Conservation (phyloP, 2,888 invertebrate genomes). For the Gastrophysa polygoni region DNA sequence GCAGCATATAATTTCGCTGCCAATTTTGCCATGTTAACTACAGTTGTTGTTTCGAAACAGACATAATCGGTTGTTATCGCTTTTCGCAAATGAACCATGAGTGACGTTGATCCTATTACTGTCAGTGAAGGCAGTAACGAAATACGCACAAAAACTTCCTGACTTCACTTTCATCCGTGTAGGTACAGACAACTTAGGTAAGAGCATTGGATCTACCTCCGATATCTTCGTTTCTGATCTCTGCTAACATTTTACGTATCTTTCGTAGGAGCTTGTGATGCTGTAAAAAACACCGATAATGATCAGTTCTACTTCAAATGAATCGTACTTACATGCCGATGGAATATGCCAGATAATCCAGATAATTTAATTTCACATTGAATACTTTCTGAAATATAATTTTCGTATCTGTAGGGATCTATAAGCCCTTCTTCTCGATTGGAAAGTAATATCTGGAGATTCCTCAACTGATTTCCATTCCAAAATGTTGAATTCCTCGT, state of each 20-base stretch:
- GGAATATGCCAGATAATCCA: background rate
- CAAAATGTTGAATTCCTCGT: too few species aligned
- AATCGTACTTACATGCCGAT: background rate
- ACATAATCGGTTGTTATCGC: slow-evolving; percentile 8
- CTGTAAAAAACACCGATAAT: slow-evolving; percentile 29
- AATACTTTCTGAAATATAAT: background rate
- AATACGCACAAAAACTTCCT: slow-evolving; percentile 36
- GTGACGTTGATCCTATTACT: slow-evolving; percentile 28
- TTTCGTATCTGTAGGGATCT: too few species aligned
- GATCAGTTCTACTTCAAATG: slow-evolving; percentile 6
- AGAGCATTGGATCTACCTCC: slow-evolving; percentile 14
- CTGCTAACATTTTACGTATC: slow-evolving; percentile 33
- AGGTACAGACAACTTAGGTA: slow-evolving; percentile 26
- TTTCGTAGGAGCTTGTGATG: slow-evolving; percentile 24
- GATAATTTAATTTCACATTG: background rate
- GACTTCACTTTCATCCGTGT: slow-evolving; percentile 33
- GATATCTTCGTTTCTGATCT: slow-evolving; percentile 29
- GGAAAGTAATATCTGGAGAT: too few species aligned
- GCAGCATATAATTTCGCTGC: background rate
- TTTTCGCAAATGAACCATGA: slow-evolving; percentile 19
- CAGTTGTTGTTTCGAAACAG: background rate
- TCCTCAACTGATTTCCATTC: too few species aligned
- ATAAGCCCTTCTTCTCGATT: too few species aligned
- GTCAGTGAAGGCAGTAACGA: slow-evolving; percentile 25
- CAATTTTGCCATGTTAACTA: background rate